A percentile compares a stretch with the other conserved stretches of the same genome.
Evolutionary conservation across 2,797 vertebrate genomes (phyloP).

Genomic region (Pteronotus mesoamericanus): DNA sequence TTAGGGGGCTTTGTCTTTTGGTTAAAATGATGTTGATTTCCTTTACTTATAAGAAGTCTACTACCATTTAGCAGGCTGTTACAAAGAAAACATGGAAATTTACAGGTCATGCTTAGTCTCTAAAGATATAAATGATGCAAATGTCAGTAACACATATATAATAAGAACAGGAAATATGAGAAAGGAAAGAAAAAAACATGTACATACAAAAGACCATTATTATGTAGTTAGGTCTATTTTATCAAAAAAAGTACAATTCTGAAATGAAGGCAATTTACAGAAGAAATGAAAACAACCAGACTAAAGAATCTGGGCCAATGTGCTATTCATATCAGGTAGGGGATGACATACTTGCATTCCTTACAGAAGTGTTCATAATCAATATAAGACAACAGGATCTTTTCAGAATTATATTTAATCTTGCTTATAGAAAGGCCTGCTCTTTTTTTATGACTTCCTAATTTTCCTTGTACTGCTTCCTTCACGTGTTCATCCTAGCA

Average conservation of each 20-base stretch:
- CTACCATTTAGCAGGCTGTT: background rate
- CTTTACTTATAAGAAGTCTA: background rate
- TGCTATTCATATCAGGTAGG: background rate
- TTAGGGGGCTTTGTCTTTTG: constrained; percentile 34
- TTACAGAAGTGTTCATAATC: background rate
- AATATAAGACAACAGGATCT: background rate
- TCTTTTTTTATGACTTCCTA: background rate
- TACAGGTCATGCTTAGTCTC: background rate
- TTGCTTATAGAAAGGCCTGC: background rate
- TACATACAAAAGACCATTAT: background rate
- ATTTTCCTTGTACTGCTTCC: background rate
- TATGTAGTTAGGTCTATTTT: background rate
- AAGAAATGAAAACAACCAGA: background rate
- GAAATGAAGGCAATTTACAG: background rate
- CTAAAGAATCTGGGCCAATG: background rate
- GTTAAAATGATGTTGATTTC: background rate
- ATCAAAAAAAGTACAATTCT: background rate
- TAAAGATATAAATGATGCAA: constrained; percentile 12
- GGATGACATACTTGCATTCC: background rate
- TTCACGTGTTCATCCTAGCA: background rate
- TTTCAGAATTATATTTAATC: constrained; percentile 13
- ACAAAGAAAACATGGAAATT: background rate
- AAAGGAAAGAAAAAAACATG: background rate
- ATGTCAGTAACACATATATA: background rate
- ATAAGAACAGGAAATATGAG: background rate